Base-by-base conservation (phyloP, 2,797 vertebrate genomes). In the Thripadectes ignobilis region DNA sequence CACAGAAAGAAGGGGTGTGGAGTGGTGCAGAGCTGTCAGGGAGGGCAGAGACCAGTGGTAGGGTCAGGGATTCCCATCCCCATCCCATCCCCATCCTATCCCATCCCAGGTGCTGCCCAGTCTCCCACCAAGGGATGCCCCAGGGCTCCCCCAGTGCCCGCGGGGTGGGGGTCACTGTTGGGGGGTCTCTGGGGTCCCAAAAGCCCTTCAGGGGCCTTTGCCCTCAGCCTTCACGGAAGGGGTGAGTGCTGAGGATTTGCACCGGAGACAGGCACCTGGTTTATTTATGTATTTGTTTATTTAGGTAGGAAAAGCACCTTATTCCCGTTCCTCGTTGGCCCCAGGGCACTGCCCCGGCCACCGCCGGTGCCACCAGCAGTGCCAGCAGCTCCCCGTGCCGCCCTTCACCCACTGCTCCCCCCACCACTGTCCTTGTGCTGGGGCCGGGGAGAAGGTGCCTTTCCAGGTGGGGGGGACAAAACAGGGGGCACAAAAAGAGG, bases 291-390 rank as follows among this genome's bases (percentile, higher is more conserved):
- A 4, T 59, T 48, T 63, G 8, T 94, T 92, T 78, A 78, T 89
- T 88, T 58, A 51, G 14, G 45, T 67, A 84, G 91, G 88, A 92
- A 81, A 92, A 58, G 62, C 93, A 78, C 83, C 51, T 81, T 36
- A 75, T 32, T 90, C 88, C 83, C 6, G 0, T 41, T 81, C 61
- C 67, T 55, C 1, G 0, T 49, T 6, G 61, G 67, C 36, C 65
- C 67, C 27, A 8, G 23, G 39, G 41, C n/a, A 38, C 9, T 0
- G 1, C 72, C 45, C 32, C 7, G 15, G 67, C 49, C 61, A 73
- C 65, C 58, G 19, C 22, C 0, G 2, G 18, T 30, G 48, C 58
- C 81, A 21, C 19, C 71, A 58, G 10, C 0, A 10, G 18, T 30
- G 48, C 58, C 81, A 21, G 17, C 71, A 58, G 22, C 39, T 78